Conservation (phyloP, 2,113 vertebrate genomes). For the Cinclus mexicanus region DNA sequence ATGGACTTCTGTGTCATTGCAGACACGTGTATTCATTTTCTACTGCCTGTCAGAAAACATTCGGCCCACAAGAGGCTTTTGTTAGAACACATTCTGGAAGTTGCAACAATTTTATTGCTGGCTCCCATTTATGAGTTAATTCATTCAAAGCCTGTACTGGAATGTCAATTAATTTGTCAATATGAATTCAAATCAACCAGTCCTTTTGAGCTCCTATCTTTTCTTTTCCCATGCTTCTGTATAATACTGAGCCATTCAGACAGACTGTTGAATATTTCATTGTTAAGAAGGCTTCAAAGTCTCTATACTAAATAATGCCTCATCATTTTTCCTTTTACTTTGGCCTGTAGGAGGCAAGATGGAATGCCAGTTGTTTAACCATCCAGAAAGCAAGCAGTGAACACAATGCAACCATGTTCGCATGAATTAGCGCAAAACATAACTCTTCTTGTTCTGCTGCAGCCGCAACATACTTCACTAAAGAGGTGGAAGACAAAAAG, state of each 20-base stretch:
- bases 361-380: constrained; percentile 55
- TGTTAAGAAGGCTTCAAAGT: constrained; percentile 37
- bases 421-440: constrained; percentile 9
- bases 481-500: constrained; percentile 4
- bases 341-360: constrained; percentile 47
- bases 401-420: not conserved
- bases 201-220: not conserved
- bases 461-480: not conserved
- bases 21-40: constrained; percentile 28
- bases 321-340: constrained; percentile 20
- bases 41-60: constrained; percentile 35
- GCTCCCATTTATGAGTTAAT: constrained; percentile 35
- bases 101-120: constrained; percentile 6
- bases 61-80: constrained; percentile 26
- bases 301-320: not conserved
- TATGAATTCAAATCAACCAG: constrained; percentile 9
- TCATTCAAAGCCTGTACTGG: constrained; percentile 11
- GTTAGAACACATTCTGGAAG: constrained; percentile 28
- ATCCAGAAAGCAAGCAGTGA: constrained; percentile 55
- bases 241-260: not conserved
- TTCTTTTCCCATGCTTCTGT: not conserved
- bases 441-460: constrained; percentile 2
- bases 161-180: constrained; percentile 46
- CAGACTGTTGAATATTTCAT: not conserved
- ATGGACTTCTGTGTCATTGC: constrained; percentile 3